Percentiles rank a stretch among this genome's conserved stretches.
phyloP scores from a whole-genome alignment of 30 jellyfish, hydroid and myxozoan species.

The Turritopsis dohrnii region DNA sequence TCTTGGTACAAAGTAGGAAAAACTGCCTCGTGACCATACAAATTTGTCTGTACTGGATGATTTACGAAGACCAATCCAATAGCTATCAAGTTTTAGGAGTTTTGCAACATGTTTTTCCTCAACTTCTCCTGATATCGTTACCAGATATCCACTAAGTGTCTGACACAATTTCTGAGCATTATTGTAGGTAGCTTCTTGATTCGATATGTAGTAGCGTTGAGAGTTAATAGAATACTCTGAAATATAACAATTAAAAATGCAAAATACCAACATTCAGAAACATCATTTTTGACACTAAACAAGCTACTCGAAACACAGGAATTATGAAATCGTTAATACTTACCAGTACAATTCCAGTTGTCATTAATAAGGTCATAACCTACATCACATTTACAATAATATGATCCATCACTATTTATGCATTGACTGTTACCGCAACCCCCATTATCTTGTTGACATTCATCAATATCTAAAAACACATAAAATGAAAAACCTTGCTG shows the following conservation, averaged over 20 bases:
- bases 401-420: background rate
- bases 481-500: background rate
- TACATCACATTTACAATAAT: background rate
- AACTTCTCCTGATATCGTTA: background rate
- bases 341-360: slow-evolving; percentile 1
- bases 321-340: too few species aligned
- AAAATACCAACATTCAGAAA: too few species aligned
- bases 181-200: slow-evolving; percentile 4
- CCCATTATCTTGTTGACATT: slow-evolving; percentile 9
- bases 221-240: background rate
- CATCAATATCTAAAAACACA: background rate
- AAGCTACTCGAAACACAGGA: too few species aligned
- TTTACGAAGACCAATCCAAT: slow-evolving; percentile 6
- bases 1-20: background rate
- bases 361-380: background rate
- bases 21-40: background rate
- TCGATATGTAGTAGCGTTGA: background rate
- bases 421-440: background rate
- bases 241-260: too few species aligned
- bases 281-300: too few species aligned
- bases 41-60: background rate
- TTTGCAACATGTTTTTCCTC: background rate
- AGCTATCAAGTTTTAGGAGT: background rate
- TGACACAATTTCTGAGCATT: background rate
- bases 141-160: slow-evolving; percentile 3